These are phyloP conservation scores for Picus viridis DNA, from an alignment of 2,797 vertebrate genomes.

Conservation along the genomic window DNA sequence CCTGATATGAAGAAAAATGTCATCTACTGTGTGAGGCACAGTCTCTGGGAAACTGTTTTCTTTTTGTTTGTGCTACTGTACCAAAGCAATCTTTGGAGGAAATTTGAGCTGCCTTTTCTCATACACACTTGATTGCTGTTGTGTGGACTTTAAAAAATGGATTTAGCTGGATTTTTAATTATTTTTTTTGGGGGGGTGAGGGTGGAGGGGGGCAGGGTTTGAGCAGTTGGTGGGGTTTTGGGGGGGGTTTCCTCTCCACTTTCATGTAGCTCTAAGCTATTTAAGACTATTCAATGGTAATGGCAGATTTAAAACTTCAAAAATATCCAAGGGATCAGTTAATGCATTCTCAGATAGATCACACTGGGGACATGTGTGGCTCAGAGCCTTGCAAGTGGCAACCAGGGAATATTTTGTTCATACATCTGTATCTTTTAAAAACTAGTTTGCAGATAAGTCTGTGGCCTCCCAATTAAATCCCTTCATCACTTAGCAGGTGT, in stretches of 20 bases:
- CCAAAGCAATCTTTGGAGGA: not conserved
- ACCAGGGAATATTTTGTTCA: not conserved
- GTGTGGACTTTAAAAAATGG: not conserved
- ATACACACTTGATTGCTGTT: not conserved
- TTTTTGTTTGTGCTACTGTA: not conserved
- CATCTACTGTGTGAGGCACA: not conserved
- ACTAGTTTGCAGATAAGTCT: not conserved
- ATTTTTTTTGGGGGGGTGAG: too few species aligned
- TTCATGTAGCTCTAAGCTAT: not conserved
- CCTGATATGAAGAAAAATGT: not conserved
- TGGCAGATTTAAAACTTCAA: not conserved
- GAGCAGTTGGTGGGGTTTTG: too few species aligned
- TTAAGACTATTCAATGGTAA: not conserved
- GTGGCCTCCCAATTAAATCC: not conserved
- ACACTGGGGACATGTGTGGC: not conserved
- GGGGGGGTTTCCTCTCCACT: not conserved
- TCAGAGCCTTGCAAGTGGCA: not conserved
- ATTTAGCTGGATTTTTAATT: not conserved
- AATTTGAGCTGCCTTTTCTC: conserved; percentile 21
- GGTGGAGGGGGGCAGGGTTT: too few species aligned
- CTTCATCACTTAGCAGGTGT: not conserved
- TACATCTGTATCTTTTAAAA: not conserved
- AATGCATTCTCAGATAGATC: not conserved
- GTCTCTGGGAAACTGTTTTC: not conserved
- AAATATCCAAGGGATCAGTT: not conserved